A percentile compares a stretch with the other conserved stretches of the same genome.
Conservation (phyloP, 2,888 invertebrate species). For the Pollenia angustigena region DNA sequence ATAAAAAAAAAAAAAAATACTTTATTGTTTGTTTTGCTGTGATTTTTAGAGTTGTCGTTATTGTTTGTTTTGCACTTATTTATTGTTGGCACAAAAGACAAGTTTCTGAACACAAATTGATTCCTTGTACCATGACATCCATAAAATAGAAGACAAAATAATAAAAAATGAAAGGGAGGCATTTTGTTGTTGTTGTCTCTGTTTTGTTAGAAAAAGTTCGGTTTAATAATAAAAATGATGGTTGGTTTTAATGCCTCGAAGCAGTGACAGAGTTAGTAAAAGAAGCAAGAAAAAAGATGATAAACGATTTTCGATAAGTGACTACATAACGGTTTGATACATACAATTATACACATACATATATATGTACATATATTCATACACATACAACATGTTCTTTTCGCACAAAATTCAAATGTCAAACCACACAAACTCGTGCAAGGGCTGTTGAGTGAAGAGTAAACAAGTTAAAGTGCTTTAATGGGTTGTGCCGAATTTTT, state of each 20-base stretch:
- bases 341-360: background rate
- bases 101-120: slow-evolving; percentile 41
- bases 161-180: background rate
- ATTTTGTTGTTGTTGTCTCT: slow-evolving; percentile 20
- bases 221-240: slow-evolving; percentile 34
- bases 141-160: background rate
- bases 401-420: slow-evolving; percentile 20
- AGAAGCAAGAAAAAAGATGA: slow-evolving; percentile 35
- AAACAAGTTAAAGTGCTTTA: too few relatives aligned
- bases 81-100: slow-evolving; percentile 19
- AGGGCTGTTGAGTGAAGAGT: background rate
- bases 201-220: slow-evolving; percentile 22
- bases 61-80: background rate
- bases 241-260: slow-evolving; percentile 8
- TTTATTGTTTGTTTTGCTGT: background rate
- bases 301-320: slow-evolving; percentile 61
- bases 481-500: too few relatives aligned
- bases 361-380: too few relatives aligned
- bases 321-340: slow-evolving; percentile 21
- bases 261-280: background rate
- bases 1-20: slow-evolving; percentile 13
- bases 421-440: slow-evolving; percentile 5
- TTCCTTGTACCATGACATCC: slow-evolving; percentile 28
- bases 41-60: slow-evolving; percentile 12
- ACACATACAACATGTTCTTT: background rate